These are phyloP conservation scores for Anas platyrhynchos DNA, from an alignment of 2,113 vertebrate species.

Conservation along the genomic window DNA sequence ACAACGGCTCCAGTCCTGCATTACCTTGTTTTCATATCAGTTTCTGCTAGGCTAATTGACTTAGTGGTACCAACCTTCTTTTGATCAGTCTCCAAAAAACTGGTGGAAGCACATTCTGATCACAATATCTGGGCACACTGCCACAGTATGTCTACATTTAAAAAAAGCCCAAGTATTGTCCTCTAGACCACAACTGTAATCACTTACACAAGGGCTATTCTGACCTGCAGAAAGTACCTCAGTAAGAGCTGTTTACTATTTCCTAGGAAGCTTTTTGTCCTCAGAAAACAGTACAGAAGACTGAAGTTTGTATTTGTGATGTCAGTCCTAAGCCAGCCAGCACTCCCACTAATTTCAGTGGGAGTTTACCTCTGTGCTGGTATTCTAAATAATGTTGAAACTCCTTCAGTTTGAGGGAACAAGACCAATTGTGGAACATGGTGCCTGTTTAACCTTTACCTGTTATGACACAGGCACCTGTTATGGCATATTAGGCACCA, in stretches of 20 bases:
- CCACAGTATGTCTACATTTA: background rate
- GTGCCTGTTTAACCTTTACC: background rate
- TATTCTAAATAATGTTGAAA: background rate
- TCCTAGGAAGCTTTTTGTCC: background rate
- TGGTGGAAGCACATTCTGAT: background rate
- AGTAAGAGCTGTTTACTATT: background rate
- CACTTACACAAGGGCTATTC: background rate
- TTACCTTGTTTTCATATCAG: background rate
- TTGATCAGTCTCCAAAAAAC: background rate
- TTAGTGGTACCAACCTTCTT: background rate
- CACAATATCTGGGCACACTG: background rate
- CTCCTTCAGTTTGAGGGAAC: background rate
- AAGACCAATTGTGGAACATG: background rate
- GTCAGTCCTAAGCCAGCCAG: background rate
- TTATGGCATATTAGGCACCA: background rate
- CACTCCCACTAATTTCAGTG: background rate
- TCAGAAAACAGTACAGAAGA: background rate
- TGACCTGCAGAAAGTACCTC: background rate
- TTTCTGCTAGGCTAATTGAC: background rate
- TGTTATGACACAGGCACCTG: background rate
- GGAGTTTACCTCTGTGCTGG: background rate
- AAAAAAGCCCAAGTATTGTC: background rate
- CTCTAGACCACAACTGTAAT: background rate
- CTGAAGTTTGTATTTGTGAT: background rate
- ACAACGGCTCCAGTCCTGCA: background rate